Percentiles rank a stretch among this genome's conserved stretches.
Evolutionary conservation across 1,140 invertebrate species (phyloP).

Genomic region (Heliconius eleuchia): DNA sequence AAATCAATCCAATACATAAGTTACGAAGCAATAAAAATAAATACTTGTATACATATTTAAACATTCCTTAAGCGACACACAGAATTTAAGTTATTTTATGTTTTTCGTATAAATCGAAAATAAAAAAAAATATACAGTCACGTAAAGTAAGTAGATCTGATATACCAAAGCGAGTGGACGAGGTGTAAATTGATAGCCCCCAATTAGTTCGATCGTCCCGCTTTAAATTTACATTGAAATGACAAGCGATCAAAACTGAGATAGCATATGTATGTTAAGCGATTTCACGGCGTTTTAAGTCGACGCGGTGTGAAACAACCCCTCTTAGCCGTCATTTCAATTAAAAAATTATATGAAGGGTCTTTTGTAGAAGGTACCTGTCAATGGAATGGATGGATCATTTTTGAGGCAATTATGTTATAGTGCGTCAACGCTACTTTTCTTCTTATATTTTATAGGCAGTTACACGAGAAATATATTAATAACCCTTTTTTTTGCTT

Average conservation of each 20-base stretch:
- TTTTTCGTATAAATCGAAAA: background rate
- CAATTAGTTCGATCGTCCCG: background rate
- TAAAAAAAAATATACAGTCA: background rate
- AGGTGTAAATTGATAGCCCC: background rate
- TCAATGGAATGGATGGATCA: background rate
- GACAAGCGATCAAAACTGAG: background rate
- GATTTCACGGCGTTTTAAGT: background rate
- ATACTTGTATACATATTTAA: background rate
- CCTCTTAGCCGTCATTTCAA: background rate
- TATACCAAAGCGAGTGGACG: background rate
- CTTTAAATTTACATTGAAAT: background rate
- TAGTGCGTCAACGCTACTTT: background rate
- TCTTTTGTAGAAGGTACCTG: background rate
- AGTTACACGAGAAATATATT: too few relatives aligned
- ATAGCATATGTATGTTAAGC: background rate
- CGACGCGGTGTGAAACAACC: background rate
- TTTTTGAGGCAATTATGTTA: background rate
- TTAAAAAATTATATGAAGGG: background rate
- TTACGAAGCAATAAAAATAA: background rate
- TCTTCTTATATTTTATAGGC: background rate
- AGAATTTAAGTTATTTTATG: background rate
- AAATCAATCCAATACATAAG: background rate
- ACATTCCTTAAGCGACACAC: background rate
- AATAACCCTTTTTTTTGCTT: too few relatives aligned
- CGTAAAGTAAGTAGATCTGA: slow-evolving; percentile 12